Evolutionary conservation across 2,113 vertebrate species (phyloP).

Genomic region (Sigmodon hispidus): DNA sequence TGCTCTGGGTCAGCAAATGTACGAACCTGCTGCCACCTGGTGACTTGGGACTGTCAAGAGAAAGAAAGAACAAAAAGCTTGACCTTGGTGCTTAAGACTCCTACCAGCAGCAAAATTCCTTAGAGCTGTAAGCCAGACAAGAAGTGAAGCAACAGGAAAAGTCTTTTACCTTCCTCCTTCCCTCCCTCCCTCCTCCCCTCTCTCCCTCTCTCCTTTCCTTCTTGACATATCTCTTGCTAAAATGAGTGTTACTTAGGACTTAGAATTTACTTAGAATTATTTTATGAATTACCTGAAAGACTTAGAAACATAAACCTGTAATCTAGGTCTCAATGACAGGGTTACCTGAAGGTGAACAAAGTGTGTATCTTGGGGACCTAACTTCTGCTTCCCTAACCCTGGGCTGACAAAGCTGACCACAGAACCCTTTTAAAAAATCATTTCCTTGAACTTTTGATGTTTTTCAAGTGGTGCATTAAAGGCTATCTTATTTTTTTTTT

Average conservation of each 20-base stretch:
- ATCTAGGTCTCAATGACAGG: background rate
- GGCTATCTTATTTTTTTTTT: background rate
- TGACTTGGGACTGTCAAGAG: constrained; percentile 47
- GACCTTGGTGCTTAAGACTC: constrained; percentile 47
- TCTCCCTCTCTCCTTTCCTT: background rate
- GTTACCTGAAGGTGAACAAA: background rate
- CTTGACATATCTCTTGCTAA: background rate
- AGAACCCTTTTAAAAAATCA: constrained; percentile 20
- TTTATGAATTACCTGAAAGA: constrained; percentile 12
- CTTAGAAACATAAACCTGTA: background rate
- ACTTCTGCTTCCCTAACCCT: background rate
- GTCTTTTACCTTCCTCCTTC: background rate
- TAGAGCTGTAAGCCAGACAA: background rate
- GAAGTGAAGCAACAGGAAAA: background rate
- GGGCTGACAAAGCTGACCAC: constrained; percentile 21
- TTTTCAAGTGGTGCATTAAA: constrained; percentile 52
- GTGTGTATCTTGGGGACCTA: background rate
- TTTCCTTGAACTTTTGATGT: constrained; percentile 13
- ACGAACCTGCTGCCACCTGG: background rate
- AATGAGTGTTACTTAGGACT: constrained; percentile 12
- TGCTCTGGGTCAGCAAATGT: background rate
- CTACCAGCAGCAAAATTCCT: constrained; percentile 11
- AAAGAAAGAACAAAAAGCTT: constrained; percentile 26
- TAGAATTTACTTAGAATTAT: background rate
- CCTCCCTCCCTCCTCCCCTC: background rate